Percentiles rank a stretch among this genome's conserved stretches.
These are phyloP conservation scores for Megaleporinus macrocephalus DNA, from an alignment of 2,113 vertebrate species.

Conservation along the genomic window DNA sequence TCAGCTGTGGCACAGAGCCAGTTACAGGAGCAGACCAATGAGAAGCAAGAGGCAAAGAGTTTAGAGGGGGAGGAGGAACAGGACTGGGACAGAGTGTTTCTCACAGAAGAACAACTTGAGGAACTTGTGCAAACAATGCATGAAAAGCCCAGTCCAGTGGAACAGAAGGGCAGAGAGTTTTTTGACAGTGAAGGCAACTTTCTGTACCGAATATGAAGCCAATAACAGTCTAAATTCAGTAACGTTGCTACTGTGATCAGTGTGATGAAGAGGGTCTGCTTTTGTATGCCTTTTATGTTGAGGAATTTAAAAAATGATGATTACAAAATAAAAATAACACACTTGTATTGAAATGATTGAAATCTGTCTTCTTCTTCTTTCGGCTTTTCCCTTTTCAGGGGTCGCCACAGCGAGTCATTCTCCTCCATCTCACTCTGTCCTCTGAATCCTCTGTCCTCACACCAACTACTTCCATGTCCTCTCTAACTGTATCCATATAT, in stretches of 20 bases:
- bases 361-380: too few species aligned
- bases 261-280: background rate
- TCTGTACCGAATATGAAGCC: constrained; percentile 80
- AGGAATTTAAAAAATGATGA: too few species aligned
- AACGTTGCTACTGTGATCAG: too few species aligned
- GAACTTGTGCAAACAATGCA: constrained; percentile 45
- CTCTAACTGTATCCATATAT: too few species aligned
- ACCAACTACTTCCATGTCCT: too few species aligned
- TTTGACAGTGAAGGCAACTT: constrained; percentile 84
- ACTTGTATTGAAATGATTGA: too few species aligned
- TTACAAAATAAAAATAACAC: background rate
- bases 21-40: constrained; percentile 5
- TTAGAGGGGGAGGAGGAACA: constrained; percentile 32
- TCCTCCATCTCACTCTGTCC: too few species aligned
- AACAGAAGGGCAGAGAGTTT: constrained; percentile 78
- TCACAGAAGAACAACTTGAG: constrained; percentile 66
- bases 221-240: background rate
- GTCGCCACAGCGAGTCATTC: too few species aligned
- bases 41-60: constrained; percentile 14
- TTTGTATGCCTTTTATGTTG: too few species aligned
- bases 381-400: too few species aligned
- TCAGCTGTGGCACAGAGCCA: constrained; percentile 20
- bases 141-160: constrained; percentile 56
- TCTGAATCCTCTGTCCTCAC: too few species aligned
- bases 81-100: constrained; percentile 64